Base-by-base conservation (phyloP, 2,888 invertebrate species). In the Spisula subtruncata region DNA sequence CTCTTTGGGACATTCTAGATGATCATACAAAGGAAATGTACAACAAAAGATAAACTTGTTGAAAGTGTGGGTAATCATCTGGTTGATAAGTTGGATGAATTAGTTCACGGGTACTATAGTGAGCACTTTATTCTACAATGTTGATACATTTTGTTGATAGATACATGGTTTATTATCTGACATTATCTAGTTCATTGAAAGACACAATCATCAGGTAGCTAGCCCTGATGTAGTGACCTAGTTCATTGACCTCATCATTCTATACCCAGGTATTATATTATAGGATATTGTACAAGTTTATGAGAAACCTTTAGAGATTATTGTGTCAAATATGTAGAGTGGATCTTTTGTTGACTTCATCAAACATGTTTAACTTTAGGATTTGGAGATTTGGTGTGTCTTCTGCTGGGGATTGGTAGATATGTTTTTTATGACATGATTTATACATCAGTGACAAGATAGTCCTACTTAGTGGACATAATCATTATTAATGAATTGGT, bases 111-210 rank as follows among this genome's bases (percentile, higher is more conserved):
- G 2, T 0, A 25, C 60, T 66, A 25, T 66, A 4, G 8, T 25
- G 20, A 66, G 0, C 10, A 25, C 60, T 25, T 66, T 66, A 12
- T 66, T 83, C 66, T 48, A 18, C 46, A 81, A 83, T 48, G 83
- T 83, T 71, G 66, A 60, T 83, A 71, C 25, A 60, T 41, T 35
- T 66, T 66, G 66, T 54, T 46, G 35, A 41, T 48, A 82, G 20
- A 46, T 32, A 32, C 20, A 20, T 51, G 66, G 41, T 41, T 46
- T 16, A 25, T 83, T 46, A 83, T 83, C 83, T 25, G 71, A 66
- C 41, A 46, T 84, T 84, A 84, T 84, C 84, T 84, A 12, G 66
- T 84, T 71, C 48, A 75, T 75, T 84, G 84, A 84, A 51, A 84
- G 75, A 75, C 84, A 75, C 18, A 48, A 48, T 84, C 25, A n/a